Evolutionary conservation across 2,888 invertebrate genomes (phyloP), one percentile per base, ranked within the genome.

Genomic region (Meiosimyza platycephala): DNA sequence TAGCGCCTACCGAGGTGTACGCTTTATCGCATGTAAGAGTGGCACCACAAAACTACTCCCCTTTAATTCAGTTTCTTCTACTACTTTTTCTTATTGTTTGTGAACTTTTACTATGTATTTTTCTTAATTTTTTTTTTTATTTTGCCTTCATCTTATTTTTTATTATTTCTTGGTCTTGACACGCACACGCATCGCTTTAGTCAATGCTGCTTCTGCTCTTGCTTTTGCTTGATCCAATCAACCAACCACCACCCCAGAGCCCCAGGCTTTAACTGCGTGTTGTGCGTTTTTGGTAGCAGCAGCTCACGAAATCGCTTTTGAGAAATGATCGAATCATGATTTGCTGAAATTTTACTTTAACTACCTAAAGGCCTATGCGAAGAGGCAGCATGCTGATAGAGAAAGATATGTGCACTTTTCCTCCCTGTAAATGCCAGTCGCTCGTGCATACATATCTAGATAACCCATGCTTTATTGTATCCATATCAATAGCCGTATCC

Each of bases 251-350:
- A 62, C 33, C 70, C 40, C 40, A 70, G 40, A 52, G 51, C 40
- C 51, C 13, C 59, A 50, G 68, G 33, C 51, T 33, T 50, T 11
- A 13, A n/a, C 59, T 22, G 47, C 54, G 63, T 22, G 40, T 71
- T 40, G 40, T 9, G 40, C 50, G 16, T 71, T 69, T 72, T 70
- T 75, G 68, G 73, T 69, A 68, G 69, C 66, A 65, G 62, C 73
- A 73, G 68, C 80, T 79, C 80, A 80, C 81, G 81, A 80, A 82
- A 81, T 80, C 81, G 79, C 80, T 83, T 40, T 84, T 84, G 84
- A 84, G 81, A 84, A 84, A 84, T 84, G 84, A 84, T 83, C 78
- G 77, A 79, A 83, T 79, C 78, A 80, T 82, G 81, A 83, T 83
- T 80, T 79, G 82, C 82, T 79, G 79, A 80, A 81, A 79, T 75